These are phyloP conservation scores for Odontomyia ornata DNA, from an alignment of 2,888 invertebrate genomes.

Conservation along the genomic window DNA sequence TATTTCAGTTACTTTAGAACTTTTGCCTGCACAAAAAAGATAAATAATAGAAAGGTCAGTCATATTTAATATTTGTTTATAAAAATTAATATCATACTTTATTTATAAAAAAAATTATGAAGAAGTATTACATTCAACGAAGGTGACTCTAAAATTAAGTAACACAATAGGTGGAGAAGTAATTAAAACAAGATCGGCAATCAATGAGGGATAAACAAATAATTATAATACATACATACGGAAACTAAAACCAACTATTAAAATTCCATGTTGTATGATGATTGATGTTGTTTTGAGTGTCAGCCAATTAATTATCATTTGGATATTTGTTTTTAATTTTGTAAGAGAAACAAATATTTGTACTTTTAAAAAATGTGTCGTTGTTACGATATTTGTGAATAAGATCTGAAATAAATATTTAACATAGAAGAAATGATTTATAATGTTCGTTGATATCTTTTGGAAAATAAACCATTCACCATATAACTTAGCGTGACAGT, in stretches of 20 bases:
- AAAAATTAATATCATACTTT: not conserved
- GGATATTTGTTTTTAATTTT: constrained; percentile 3
- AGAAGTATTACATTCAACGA: not conserved
- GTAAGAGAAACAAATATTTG: not conserved
- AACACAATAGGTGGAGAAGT: not conserved
- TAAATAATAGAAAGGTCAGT: constrained; percentile 29
- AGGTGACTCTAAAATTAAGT: not conserved
- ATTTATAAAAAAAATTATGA: not conserved
- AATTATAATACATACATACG: constrained; percentile 35
- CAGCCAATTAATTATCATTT: constrained; percentile 20
- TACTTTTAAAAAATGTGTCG: not conserved
- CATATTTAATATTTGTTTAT: not conserved
- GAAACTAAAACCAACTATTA: constrained; percentile 7
- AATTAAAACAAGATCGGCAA: not conserved
- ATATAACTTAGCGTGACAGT: not conserved
- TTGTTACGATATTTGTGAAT: constrained; percentile 41
- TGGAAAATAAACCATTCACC: constrained; percentile 20
- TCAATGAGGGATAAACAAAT: constrained; percentile 2
- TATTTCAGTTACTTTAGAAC: constrained; percentile 37
- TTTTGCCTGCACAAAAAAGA: constrained; percentile 46
- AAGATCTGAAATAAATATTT: constrained; percentile 38
- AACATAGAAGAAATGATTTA: not conserved
- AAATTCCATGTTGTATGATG: constrained; percentile 23
- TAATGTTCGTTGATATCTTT: not conserved
- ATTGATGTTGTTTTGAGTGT: constrained; percentile 19